phyloP scores from a whole-genome alignment of 1,140 invertebrate species.

The Sipha flava region DNA sequence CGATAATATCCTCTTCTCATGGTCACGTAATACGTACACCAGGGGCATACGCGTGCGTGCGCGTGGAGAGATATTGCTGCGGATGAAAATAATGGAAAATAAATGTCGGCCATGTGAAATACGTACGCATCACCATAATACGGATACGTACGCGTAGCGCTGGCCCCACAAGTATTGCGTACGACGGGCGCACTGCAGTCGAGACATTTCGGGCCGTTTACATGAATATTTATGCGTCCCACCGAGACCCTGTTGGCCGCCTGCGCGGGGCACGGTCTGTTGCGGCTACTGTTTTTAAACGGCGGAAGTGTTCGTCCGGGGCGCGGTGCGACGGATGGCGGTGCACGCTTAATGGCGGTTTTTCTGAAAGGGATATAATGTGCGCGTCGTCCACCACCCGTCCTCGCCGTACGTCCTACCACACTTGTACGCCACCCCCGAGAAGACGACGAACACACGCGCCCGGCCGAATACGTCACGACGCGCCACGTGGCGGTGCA shows the following conservation, averaged over 20 bases:
- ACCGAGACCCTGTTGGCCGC: background rate
- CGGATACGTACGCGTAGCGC: background rate
- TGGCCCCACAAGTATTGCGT: too few species aligned
- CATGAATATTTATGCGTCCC: slow-evolving; percentile 6
- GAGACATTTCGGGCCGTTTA: background rate
- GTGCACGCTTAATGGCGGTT: background rate
- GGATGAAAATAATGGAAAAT: background rate
- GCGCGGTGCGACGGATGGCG: background rate
- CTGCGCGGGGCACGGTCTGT: background rate
- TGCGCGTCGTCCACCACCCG: background rate
- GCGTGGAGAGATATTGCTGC: background rate
- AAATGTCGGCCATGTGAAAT: background rate
- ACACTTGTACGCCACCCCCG: too few species aligned
- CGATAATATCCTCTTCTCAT: slow-evolving; percentile 2
- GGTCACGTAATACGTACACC: background rate
- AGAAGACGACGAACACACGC: background rate
- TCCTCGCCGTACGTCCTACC: background rate
- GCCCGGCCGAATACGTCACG: too few species aligned
- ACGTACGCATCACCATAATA: background rate
- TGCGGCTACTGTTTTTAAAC: slow-evolving; percentile 1
- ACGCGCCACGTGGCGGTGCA: too few species aligned
- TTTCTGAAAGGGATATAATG: background rate
- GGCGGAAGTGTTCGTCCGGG: background rate
- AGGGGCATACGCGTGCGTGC: background rate
- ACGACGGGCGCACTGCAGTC: too few species aligned